Percentiles rank a stretch among this genome's conserved stretches.
These are phyloP conservation scores for Perizoma flavofasciatum DNA, from an alignment of 2,888 invertebrate genomes.

Conservation along the genomic window DNA sequence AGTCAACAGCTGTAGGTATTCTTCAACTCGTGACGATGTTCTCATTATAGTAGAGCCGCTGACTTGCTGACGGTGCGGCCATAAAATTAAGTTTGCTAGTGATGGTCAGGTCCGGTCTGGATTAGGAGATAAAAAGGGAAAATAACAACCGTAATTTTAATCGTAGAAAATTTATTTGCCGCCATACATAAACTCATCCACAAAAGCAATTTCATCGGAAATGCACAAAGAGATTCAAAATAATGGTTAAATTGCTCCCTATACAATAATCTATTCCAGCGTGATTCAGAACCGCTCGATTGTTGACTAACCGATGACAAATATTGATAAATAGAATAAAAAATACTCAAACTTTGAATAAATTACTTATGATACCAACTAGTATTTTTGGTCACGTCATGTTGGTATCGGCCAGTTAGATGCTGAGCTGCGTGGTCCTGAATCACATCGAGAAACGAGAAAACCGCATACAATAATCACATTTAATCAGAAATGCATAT, in stretches of 20 bases:
- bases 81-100: too few species aligned
- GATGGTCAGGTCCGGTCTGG: too few species aligned
- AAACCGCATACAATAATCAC: constrained; percentile 55
- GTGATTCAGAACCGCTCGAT: constrained; percentile 2
- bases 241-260: constrained; percentile 64
- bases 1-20: too few species aligned
- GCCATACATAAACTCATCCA: constrained; percentile 71
- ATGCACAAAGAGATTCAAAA: constrained; percentile 80
- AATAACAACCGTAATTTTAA: constrained; percentile 40
- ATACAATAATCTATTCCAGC: constrained; percentile 39
- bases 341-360: too few species aligned
- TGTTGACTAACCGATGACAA: neutral
- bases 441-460: constrained; percentile 44
- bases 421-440: too few species aligned
- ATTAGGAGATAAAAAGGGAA: constrained; percentile 1
- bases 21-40: too few species aligned
- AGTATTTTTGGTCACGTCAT: too few species aligned
- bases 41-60: too few species aligned
- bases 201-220: constrained; percentile 74
- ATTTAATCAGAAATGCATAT: constrained; percentile 65
- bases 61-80: too few species aligned
- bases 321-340: too few species aligned
- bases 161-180: constrained; percentile 76
- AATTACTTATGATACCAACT: too few species aligned
- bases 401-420: too few species aligned